Base-by-base conservation (phyloP, 2,113 vertebrate genomes). In the Seriola aureovittata region DNA sequence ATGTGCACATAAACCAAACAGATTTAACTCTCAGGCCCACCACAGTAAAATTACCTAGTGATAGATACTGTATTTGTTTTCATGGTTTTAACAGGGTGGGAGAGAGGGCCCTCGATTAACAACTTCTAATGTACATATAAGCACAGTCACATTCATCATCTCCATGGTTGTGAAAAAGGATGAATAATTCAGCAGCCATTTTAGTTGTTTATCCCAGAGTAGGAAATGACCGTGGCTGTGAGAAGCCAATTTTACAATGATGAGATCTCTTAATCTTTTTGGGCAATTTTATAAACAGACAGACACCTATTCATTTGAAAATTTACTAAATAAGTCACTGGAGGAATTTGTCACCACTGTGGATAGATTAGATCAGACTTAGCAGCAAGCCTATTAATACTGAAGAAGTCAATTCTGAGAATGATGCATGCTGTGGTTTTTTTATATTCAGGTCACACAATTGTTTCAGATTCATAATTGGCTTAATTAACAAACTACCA, bases 121-220 rank as follows among this genome's bases (percentile, higher is more conserved):
- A 73, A 73, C 44, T 72, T 25, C 57, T 73, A 79, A 89, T 68
- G 57, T 25, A 54, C 73, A 82, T 54, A 73, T 32, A 76, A 46
- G 60, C 68, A 52, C 76, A 84, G 48, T 75, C 59, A 71, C 78
- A 86, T 84, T 88, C 44, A 81, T 91, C 77, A 85, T 89, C 70
- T 76, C 63, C 55, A 44, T 60, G 67, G 71, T 65, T 85, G 79
- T 88, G 78, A 89, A 69, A 81, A 88, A 62, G 34, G 57, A 86
- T 90, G 73, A 93, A 92, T 92, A 88, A 92, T 91, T 90, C 68
- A 87, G 57, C 60, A 81, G 66, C 40, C 25, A 38, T 87, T 91
- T 82, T 78, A 69, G 70, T 80, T 88, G 91, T 89, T 92, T 90
- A 87, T 88, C 72, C 40, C 36, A 1, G 38, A 71, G 57, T 75